Conservation (phyloP, 2,113 vertebrate species). For the rabbit (Oryctolagus cuniculus) region mOryCun1.1 NC_091438.1:67311501-67312000, state of each 20-base stretch:
- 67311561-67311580: constrained; percentile 13
- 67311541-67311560: not conserved
- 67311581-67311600: constrained; percentile 13
- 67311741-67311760: not conserved
- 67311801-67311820: not conserved
- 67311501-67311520: constrained; percentile 34
- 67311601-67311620: not conserved
- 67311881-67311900: not conserved
- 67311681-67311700: not conserved
- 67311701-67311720: not conserved
- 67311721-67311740: not conserved
- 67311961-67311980: not conserved
- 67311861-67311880: constrained; percentile 12
- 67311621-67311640: not conserved
- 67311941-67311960: constrained; percentile 7
- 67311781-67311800: not conserved
- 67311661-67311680: not conserved
- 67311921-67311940: constrained; percentile 2
- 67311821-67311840: constrained; percentile 15
- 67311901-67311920: not conserved
- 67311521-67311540: not conserved
- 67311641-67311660: not conserved
- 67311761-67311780: not conserved
- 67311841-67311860: not conserved
- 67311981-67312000: not conserved